Percentiles rank a stretch among this genome's conserved stretches.
Conservation (phyloP, 2,888 invertebrate genomes). For the Ennomos quercinarius region DNA sequence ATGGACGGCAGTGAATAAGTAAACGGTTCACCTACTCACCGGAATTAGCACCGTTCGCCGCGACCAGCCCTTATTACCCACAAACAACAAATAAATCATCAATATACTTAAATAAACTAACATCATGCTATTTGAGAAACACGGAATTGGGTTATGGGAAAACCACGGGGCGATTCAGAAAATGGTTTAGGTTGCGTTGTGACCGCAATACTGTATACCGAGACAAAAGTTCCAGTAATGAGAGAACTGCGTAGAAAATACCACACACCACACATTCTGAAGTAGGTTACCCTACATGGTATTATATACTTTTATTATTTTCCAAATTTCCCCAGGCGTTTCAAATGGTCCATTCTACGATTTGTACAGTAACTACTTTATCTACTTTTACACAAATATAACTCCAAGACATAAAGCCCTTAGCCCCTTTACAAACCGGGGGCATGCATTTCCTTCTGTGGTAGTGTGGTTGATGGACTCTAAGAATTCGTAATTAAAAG, state of each 20-base stretch:
- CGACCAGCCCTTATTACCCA: conserved; percentile 76
- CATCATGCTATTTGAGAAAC: conserved; percentile 48
- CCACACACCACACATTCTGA: neutral
- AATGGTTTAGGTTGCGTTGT: neutral
- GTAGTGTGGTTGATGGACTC: conserved; percentile 38
- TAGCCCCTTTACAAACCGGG: conserved; percentile 36
- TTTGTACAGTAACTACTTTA: conserved; percentile 18
- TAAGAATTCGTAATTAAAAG: conserved; percentile 41
- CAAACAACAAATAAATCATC: conserved; percentile 68
- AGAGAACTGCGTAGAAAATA: too few species aligned
- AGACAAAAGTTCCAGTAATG: too few species aligned
- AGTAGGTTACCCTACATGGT: neutral
- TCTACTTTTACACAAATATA: conserved; percentile 28
- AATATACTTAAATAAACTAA: conserved; percentile 55
- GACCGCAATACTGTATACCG: too few species aligned
- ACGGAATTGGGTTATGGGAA: conserved; percentile 19
- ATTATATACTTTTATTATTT: neutral
- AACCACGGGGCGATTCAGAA: neutral
- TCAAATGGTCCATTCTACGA: conserved; percentile 5
- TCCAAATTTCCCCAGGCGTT: neutral
- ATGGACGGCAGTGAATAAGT: conserved; percentile 56
- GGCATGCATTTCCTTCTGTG: conserved; percentile 42
- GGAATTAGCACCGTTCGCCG: conserved; percentile 68
- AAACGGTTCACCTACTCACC: conserved; percentile 78
- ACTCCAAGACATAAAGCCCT: conserved; percentile 31